Evolutionary conservation across 2,797 vertebrate genomes (phyloP).

Genomic region (Danio aesculapii): DNA sequence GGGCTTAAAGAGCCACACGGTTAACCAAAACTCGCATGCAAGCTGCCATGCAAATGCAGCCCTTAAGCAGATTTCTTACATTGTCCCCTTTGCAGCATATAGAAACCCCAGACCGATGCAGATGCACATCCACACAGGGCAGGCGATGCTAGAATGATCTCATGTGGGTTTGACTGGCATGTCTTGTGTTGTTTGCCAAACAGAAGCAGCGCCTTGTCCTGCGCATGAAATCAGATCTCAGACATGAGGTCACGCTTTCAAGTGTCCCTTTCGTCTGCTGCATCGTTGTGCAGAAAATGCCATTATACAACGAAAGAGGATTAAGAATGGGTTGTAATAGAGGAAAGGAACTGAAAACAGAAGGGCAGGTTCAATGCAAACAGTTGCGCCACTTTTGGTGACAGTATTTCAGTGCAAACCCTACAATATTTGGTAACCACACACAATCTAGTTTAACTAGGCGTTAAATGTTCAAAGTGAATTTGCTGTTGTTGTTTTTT

Average conservation of each 20-base stretch:
- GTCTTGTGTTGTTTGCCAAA: constrained; percentile 61
- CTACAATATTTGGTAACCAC: constrained; percentile 12
- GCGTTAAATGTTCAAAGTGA: background rate
- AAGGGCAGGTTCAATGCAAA: background rate
- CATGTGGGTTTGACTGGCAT: constrained; percentile 66
- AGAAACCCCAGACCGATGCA: constrained; percentile 57
- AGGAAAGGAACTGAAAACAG: constrained; percentile 63
- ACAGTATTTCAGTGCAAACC: constrained; percentile 17
- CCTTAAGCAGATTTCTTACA: constrained; percentile 70
- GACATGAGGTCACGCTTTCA: constrained; percentile 73
- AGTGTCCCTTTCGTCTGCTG: constrained; percentile 71
- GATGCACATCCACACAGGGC: constrained; percentile 44
- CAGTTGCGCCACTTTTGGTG: constrained; percentile 6
- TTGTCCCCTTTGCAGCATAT: constrained; percentile 59
- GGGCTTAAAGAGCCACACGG: constrained; percentile 72
- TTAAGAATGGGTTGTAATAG: constrained; percentile 70
- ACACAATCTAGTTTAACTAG: constrained; percentile 24
- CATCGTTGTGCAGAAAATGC: constrained; percentile 71
- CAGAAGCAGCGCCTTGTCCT: constrained; percentile 61
- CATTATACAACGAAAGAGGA: constrained; percentile 74
- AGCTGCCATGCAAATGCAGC: constrained; percentile 66
- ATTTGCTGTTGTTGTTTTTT: background rate
- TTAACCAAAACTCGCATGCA: constrained; percentile 67
- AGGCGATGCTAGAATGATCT: constrained; percentile 58
- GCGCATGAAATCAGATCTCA: constrained; percentile 76